These are phyloP conservation scores for Platichthys stellatus DNA, from an alignment of 2,113 vertebrate species.

Conservation along the genomic window DNA sequence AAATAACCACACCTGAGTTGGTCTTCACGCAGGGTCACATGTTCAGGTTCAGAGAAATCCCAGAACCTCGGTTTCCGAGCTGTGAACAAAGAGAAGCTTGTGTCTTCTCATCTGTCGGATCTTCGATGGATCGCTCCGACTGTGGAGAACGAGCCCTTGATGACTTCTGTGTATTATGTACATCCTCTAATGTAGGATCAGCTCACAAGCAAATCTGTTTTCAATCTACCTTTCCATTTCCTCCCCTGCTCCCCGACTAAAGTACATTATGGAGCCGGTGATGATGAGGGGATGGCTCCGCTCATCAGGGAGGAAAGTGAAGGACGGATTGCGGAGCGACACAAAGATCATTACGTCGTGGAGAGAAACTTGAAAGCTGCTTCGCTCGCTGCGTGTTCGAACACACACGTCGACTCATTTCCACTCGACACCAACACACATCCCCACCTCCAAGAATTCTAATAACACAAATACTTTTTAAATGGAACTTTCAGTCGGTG, in stretches of 20 bases:
- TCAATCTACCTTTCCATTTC: slow-evolving; percentile 63
- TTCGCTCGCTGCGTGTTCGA: slow-evolving; percentile 24
- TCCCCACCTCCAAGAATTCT: slow-evolving; percentile 1
- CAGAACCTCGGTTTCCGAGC: no score
- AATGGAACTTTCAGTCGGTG: slow-evolving; percentile 7
- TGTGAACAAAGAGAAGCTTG: no score
- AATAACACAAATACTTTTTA: slow-evolving; percentile 46
- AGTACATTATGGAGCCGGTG: slow-evolving; percentile 51
- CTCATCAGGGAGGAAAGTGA: slow-evolving; percentile 67
- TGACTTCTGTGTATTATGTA: slow-evolving; percentile 40
- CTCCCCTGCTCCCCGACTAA: slow-evolving; percentile 44
- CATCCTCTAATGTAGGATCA: slow-evolving; percentile 52
- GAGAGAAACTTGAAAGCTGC: slow-evolving; percentile 28
- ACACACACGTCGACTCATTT: slow-evolving; percentile 24
- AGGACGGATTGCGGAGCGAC: slow-evolving; percentile 44
- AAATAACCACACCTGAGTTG: no score
- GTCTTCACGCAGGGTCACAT: no score
- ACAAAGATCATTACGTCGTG: slow-evolving; percentile 48
- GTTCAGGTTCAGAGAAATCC: no score
- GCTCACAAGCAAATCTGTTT: slow-evolving; percentile 59
- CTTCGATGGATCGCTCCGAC: neutral
- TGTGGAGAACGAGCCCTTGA: slow-evolving; percentile 33
- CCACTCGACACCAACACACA: slow-evolving; percentile 26
- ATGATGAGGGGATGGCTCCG: slow-evolving; percentile 52
- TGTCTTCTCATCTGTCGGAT: no score